Evolutionary conservation across 2,888 invertebrate genomes (phyloP).

Genomic region (Dione juno): DNA sequence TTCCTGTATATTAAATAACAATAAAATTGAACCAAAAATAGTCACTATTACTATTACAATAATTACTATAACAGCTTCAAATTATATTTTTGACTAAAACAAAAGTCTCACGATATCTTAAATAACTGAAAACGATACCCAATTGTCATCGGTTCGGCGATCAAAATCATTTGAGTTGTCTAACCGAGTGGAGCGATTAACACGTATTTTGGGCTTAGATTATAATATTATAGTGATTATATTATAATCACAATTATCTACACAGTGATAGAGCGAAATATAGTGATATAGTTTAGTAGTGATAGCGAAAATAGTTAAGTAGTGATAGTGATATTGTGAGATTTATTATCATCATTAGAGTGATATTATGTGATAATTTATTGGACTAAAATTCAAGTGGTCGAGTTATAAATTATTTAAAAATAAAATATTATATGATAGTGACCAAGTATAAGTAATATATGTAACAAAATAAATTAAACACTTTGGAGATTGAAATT

Average conservation of each 20-base stretch:
- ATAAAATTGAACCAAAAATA: slow-evolving; percentile 3
- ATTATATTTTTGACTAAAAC: slow-evolving; percentile 52
- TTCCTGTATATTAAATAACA: neutral
- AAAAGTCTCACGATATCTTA: slow-evolving; percentile 67
- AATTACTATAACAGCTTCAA: slow-evolving; percentile 18
- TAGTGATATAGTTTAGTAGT: neutral
- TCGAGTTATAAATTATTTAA: neutral
- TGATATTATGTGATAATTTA: neutral
- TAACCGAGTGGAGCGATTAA: slow-evolving; percentile 61
- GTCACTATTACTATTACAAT: neutral
- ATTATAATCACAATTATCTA: slow-evolving; percentile 7
- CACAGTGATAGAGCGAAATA: too few relatives aligned
- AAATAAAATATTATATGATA: too few relatives aligned
- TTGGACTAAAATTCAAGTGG: neutral
- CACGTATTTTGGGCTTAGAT: slow-evolving; percentile 50
- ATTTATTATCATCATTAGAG: neutral
- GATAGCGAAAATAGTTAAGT: neutral
- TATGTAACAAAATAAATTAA: too few relatives aligned
- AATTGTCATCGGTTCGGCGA: slow-evolving; percentile 73
- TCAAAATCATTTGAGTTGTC: slow-evolving; percentile 76
- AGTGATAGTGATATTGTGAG: neutral
- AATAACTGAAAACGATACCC: slow-evolving; percentile 74
- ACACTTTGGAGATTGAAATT: too few relatives aligned
- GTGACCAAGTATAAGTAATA: too few relatives aligned
- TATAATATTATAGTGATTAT: slow-evolving; percentile 16